These are phyloP conservation scores for Sinotaia quadrata DNA, from an alignment of 2,888 invertebrate species.

Conservation along the genomic window DNA sequence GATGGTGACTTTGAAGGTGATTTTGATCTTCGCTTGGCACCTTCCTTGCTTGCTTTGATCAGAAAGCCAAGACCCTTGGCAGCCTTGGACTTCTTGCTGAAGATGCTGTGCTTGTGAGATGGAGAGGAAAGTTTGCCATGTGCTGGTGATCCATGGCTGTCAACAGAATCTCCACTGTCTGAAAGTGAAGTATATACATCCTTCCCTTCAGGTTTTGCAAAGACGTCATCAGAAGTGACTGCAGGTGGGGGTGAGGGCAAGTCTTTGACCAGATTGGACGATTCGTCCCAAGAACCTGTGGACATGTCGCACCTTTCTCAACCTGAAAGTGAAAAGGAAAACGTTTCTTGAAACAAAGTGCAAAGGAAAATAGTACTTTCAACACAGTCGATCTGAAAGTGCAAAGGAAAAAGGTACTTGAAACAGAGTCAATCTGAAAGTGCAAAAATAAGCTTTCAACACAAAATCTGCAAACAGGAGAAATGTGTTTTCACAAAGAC, in stretches of 20 bases:
- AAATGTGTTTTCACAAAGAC: too few relatives aligned
- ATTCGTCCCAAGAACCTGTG: slow-evolving; percentile 64
- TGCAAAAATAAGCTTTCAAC: too few relatives aligned
- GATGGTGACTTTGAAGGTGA: slow-evolving; percentile 54
- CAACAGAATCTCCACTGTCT: neutral
- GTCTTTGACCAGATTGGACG: slow-evolving; percentile 59
- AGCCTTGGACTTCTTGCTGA: slow-evolving; percentile 48
- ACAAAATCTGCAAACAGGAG: too few relatives aligned
- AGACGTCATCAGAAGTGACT: slow-evolving; percentile 39
- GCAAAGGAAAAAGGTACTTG: too few relatives aligned
- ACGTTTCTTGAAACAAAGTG: too few relatives aligned
- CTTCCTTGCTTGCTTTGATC: slow-evolving; percentile 41
- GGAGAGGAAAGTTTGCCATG: slow-evolving; percentile 20
- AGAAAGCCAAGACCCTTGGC: slow-evolving; percentile 43
- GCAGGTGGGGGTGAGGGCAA: slow-evolving; percentile 44
- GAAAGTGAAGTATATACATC: neutral
- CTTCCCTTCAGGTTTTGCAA: slow-evolving; percentile 24
- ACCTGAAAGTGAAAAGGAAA: too few relatives aligned
- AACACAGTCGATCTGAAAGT: too few relatives aligned
- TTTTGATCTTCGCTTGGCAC: slow-evolving; percentile 48
- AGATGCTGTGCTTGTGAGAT: slow-evolving; percentile 31
- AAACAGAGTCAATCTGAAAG: too few relatives aligned
- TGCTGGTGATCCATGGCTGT: slow-evolving; percentile 5
- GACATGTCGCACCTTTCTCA: slow-evolving; percentile 61
- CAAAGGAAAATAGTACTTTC: too few relatives aligned